These are phyloP conservation scores for Plumapathes pennacea DNA, from an alignment of 92 coral and sea anemone species.

Conservation along the genomic window DNA sequence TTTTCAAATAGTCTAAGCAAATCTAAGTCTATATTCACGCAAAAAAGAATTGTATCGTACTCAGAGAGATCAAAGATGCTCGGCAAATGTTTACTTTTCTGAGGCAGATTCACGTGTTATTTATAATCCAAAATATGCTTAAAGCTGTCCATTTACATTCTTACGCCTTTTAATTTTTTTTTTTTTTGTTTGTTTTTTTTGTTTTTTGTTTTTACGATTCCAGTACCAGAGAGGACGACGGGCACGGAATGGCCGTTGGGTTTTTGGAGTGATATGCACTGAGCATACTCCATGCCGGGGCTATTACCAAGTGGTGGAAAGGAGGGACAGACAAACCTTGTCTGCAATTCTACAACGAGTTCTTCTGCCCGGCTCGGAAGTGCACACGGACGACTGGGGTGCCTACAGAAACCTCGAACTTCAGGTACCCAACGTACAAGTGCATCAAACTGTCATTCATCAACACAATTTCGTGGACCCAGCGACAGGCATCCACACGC, in stretches of 20 bases:
- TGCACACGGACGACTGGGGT: slow-evolving; percentile 15
- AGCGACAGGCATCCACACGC: background rate
- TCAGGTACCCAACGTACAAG: background rate
- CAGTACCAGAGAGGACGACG: slow-evolving; percentile 27
- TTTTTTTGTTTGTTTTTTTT: too few species aligned
- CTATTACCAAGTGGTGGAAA: slow-evolving; percentile 15
- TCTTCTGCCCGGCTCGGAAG: slow-evolving; percentile 3
- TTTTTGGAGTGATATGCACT: slow-evolving; percentile 17
- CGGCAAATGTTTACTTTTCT: too few species aligned
- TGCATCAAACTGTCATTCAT: background rate
- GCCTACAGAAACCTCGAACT: background rate
- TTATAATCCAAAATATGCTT: background rate
- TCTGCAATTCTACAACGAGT: slow-evolving; percentile 1
- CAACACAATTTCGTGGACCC: background rate
- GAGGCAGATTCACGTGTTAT: background rate
- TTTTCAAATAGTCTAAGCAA: too few species aligned
- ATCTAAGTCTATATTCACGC: too few species aligned
- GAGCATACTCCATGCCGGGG: slow-evolving; percentile 13
- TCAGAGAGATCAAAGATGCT: too few species aligned
- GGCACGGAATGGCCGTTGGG: slow-evolving; percentile 10
- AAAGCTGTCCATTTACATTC: background rate
- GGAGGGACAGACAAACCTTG: slow-evolving; percentile 8
- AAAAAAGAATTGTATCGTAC: too few species aligned
- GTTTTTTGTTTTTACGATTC: too few species aligned
- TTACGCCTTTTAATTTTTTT: background rate